phyloP scores from a whole-genome alignment of 2,797 vertebrate species.

The Sebastiscus albofasciatus region DNA sequence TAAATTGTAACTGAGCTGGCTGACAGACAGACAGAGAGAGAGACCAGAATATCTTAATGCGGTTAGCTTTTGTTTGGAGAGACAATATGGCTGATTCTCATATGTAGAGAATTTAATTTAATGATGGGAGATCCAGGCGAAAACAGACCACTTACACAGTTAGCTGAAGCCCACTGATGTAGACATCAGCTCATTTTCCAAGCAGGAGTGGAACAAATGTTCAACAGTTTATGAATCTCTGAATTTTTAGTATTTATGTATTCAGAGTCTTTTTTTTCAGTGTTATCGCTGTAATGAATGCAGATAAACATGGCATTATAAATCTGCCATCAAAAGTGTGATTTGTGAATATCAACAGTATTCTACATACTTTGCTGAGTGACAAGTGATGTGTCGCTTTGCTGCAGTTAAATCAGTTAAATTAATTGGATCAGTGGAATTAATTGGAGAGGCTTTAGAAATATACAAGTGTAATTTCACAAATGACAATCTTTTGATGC shows the following conservation, averaged over 20 bases:
- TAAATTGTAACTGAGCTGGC: slow-evolving; percentile 51
- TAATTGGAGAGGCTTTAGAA: neutral
- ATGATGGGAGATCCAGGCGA: neutral
- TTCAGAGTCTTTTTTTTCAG: neutral
- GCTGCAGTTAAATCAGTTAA: neutral
- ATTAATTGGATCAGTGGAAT: slow-evolving; percentile 24
- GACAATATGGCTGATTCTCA: neutral
- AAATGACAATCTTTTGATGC: neutral
- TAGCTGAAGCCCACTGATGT: neutral
- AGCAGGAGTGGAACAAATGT: neutral
- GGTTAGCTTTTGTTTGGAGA: slow-evolving; percentile 16
- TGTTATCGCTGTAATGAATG: neutral
- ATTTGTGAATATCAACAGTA: neutral
- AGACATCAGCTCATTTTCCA: neutral
- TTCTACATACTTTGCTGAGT: neutral
- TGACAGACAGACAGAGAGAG: neutral
- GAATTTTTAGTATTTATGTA: neutral
- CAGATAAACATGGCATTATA: neutral
- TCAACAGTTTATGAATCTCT: neutral
- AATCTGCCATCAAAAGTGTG: neutral
- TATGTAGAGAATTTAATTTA: slow-evolving; percentile 20
- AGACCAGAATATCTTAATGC: neutral
- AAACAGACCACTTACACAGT: slow-evolving; percentile 3
- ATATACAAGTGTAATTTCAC: slow-evolving; percentile 4
- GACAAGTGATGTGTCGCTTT: slow-evolving; percentile 1